Conservation (phyloP, 2,888 invertebrate species). For the Atethmia centrago region DNA sequence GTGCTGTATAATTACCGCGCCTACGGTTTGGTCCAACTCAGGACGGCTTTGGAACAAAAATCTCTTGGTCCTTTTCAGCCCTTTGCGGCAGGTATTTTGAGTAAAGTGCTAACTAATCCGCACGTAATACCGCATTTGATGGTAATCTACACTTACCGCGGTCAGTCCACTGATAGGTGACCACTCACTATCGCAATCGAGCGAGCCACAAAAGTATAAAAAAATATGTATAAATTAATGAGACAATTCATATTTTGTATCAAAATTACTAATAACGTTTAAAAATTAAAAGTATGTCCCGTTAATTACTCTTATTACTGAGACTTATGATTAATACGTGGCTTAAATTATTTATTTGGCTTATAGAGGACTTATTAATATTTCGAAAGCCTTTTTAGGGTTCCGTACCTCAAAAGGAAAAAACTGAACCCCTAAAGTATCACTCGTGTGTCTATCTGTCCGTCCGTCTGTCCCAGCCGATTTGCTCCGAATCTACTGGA, state of each 20-base stretch:
- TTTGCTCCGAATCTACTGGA: too few relatives aligned
- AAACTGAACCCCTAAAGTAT: too few relatives aligned
- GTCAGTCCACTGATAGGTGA: not conserved
- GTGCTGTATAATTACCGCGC: not conserved
- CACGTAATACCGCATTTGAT: not conserved
- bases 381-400: not conserved
- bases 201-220: too few relatives aligned
- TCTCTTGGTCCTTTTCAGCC: not conserved
- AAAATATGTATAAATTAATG: not conserved
- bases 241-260: not conserved
- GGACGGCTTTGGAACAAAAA: too few relatives aligned
- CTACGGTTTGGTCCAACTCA: not conserved
- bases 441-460: too few relatives aligned
- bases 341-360: slow-evolving; percentile 1
- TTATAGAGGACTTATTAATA: not conserved
- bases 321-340: slow-evolving; percentile 5
- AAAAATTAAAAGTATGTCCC: not conserved
- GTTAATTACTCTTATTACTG: slow-evolving; percentile 2
- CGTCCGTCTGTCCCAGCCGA: too few relatives aligned
- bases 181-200: not conserved
- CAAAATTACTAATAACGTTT: not conserved
- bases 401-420: too few relatives aligned
- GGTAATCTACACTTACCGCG: not conserved
- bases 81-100: not conserved
- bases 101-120: not conserved